Percentiles rank a stretch among this genome's conserved stretches.
phyloP scores from a whole-genome alignment of 2,888 invertebrate species.

The Corythucha ciliata region DNA sequence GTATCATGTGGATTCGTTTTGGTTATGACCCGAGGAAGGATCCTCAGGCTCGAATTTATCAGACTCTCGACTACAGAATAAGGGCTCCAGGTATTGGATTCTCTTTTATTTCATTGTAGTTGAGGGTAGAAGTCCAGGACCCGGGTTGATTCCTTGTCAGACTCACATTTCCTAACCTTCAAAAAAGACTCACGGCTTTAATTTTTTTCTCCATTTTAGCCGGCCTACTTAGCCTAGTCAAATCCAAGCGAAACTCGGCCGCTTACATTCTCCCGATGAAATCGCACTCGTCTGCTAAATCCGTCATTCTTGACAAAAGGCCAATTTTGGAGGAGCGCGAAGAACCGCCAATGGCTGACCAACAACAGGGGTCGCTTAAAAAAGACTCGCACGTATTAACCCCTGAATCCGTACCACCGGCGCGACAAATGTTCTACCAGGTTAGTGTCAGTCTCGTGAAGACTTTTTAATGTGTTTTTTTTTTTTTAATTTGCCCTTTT shows the following conservation, averaged over 20 bases:
- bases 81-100: slow-evolving; percentile 49
- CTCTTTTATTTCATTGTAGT: neutral
- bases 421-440: slow-evolving; percentile 83
- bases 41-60: slow-evolving; percentile 68
- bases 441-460: slow-evolving; percentile 45
- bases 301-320: slow-evolving; percentile 36
- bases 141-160: no score
- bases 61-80: slow-evolving; percentile 76
- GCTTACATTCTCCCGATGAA: slow-evolving; percentile 45
- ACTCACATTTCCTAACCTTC: no score
- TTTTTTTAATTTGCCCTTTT: slow-evolving; percentile 31
- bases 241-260: slow-evolving; percentile 46
- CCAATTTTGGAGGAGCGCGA: slow-evolving; percentile 40
- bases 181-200: no score
- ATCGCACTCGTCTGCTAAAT: slow-evolving; percentile 32
- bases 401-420: slow-evolving; percentile 66
- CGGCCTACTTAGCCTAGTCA: slow-evolving; percentile 46
- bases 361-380: slow-evolving; percentile 40
- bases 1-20: slow-evolving; percentile 76
- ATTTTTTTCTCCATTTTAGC: slow-evolving; percentile 38
- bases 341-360: slow-evolving; percentile 38
- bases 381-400: slow-evolving; percentile 52
- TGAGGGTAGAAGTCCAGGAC: neutral
- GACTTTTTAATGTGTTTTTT: neutral
- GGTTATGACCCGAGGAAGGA: slow-evolving; percentile 88